phyloP scores from a whole-genome alignment of 2,113 vertebrate species.

The Cyanoliseus patagonus region DNA sequence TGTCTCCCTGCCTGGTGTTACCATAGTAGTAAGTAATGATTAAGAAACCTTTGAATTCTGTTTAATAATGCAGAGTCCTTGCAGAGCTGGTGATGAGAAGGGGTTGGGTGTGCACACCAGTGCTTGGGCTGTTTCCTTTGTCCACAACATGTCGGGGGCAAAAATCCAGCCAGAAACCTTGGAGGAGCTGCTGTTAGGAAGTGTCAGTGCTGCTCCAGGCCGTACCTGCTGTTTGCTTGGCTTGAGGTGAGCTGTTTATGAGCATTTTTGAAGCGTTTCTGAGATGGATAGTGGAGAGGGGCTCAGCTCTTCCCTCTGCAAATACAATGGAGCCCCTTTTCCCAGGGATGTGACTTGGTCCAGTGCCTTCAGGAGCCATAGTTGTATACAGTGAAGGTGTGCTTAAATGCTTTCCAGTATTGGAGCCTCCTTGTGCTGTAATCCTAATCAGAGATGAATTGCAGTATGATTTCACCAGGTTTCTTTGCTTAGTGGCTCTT shows the following conservation, averaged over 20 bases:
- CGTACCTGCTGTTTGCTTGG: accelerated
- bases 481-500: not conserved
- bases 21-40: not conserved
- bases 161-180: not conserved
- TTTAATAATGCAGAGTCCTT: not conserved
- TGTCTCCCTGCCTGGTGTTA: not conserved
- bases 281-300: not conserved
- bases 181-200: not conserved
- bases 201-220: not conserved
- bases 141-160: accelerated
- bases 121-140: not conserved
- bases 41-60: not conserved
- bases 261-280: not conserved
- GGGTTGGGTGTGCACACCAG: not conserved
- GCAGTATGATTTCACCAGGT: not conserved
- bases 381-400: not conserved
- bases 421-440: not conserved
- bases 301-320: not conserved
- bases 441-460: not conserved
- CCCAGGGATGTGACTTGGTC: not conserved
- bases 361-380: not conserved
- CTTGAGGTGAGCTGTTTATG: not conserved
- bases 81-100: not conserved
- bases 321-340: not conserved
- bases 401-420: not conserved